Conservation (phyloP, 2,113 vertebrate genomes). For the Phainopepla nitens region DNA sequence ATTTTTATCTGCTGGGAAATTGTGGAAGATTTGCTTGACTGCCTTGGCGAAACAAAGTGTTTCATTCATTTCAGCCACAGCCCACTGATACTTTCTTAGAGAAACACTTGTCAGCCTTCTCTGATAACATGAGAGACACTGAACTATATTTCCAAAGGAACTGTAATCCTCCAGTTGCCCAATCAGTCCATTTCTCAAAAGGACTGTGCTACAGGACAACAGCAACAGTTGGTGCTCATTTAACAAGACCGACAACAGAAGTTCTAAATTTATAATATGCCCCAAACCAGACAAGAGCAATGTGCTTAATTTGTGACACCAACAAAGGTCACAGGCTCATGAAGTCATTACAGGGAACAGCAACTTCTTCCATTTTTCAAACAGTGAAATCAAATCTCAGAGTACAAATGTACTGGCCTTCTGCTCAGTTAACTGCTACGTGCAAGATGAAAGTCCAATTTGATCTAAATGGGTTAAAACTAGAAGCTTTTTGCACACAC, state of each 20-base stretch:
- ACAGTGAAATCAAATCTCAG: neutral
- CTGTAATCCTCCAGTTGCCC: neutral
- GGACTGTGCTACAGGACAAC: neutral
- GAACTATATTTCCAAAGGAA: neutral
- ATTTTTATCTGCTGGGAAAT: neutral
- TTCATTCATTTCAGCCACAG: neutral
- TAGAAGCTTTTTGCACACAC: neutral
- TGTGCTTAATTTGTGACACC: neutral
- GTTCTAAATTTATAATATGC: neutral
- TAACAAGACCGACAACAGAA: neutral
- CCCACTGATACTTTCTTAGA: neutral
- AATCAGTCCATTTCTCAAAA: neutral
- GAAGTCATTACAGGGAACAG: neutral
- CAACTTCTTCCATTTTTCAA: neutral
- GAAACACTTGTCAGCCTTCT: neutral
- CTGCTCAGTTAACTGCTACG: neutral
- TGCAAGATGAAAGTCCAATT: neutral
- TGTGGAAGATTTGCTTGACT: neutral
- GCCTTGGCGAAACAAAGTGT: neutral
- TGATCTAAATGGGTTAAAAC: neutral
- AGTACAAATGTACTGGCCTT: neutral
- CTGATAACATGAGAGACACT: neutral
- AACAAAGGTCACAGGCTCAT: neutral
- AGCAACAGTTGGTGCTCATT: neutral
- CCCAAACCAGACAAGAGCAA: neutral